These are phyloP conservation scores for Maconellicoccus hirsutus DNA, from an alignment of 1,140 invertebrate genomes.

Conservation along the genomic window DNA sequence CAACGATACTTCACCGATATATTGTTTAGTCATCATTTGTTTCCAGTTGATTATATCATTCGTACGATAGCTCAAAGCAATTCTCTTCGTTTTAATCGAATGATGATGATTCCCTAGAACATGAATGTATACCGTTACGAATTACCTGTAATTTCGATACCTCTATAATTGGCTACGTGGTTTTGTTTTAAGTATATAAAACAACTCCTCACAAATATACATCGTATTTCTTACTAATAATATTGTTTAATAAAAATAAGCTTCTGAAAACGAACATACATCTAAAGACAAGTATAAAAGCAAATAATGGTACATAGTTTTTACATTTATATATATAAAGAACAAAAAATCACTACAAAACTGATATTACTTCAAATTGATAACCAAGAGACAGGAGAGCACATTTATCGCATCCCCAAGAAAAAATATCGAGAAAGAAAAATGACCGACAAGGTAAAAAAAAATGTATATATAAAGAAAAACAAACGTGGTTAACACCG, in stretches of 20 bases:
- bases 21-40: too few species aligned
- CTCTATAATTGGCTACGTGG: too few species aligned
- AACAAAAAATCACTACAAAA: conserved; percentile 3
- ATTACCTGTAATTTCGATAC: too few species aligned
- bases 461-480: neutral
- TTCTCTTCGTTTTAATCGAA: too few species aligned
- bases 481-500: neutral
- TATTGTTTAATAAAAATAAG: neutral
- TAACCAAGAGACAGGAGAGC: neutral
- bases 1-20: too few species aligned
- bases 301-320: neutral
- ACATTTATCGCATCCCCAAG: neutral
- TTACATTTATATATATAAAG: neutral
- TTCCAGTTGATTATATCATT: too few species aligned
- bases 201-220: neutral
- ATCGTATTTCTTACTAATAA: neutral
- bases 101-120: too few species aligned
- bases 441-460: neutral
- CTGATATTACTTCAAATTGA: neutral
- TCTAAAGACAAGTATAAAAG: conserved; percentile 5
- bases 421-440: too few species aligned
- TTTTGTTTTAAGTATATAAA: neutral
- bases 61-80: too few species aligned
- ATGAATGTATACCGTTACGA: too few species aligned
- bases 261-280: conserved; percentile 3